Percentiles rank a stretch among this genome's conserved stretches.
phyloP scores from a whole-genome alignment of 2,797 vertebrate genomes.

The Enteromius viviparus region DNA sequence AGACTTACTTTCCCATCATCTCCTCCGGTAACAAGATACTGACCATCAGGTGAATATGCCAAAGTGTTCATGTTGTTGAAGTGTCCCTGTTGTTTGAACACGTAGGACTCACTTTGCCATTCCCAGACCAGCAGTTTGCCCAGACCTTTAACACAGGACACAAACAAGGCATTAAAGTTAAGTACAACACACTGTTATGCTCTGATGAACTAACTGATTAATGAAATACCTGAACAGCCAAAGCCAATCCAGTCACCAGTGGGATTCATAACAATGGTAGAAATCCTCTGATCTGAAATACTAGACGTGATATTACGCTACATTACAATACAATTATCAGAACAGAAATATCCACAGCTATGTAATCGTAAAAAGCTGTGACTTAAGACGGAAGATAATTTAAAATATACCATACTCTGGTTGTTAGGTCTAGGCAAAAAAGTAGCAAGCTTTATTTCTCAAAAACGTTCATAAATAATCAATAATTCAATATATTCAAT shows the following conservation, averaged over 20 bases:
- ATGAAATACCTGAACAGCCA: conserved; percentile 87
- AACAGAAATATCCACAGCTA: not conserved
- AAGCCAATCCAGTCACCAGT: conserved; percentile 96
- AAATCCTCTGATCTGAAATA: conserved; percentile 91
- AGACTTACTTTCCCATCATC: conserved; percentile 90
- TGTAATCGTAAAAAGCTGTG: not conserved
- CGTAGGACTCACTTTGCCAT: conserved; percentile 97
- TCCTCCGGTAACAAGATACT: conserved; percentile 91
- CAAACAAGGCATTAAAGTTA: not conserved
- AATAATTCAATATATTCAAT: too few species aligned
- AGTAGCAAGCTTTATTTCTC: not conserved
- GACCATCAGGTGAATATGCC: conserved; percentile 93
- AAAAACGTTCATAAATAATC: not conserved
- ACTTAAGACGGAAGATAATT: not conserved
- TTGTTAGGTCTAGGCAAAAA: not conserved
- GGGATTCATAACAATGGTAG: conserved; percentile 85
- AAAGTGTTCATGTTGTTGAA: conserved; percentile 96
- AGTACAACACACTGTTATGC: not conserved
- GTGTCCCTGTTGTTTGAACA: conserved; percentile 97
- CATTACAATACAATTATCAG: not conserved
- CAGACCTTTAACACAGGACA: conserved; percentile 75
- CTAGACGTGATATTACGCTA: conserved; percentile 68
- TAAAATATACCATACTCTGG: not conserved
- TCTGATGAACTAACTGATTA: not conserved
- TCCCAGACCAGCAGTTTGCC: conserved; percentile 98